These are phyloP conservation scores for Magallana gigas DNA, from an alignment of 1,140 invertebrate genomes.

Conservation along the genomic window DNA sequence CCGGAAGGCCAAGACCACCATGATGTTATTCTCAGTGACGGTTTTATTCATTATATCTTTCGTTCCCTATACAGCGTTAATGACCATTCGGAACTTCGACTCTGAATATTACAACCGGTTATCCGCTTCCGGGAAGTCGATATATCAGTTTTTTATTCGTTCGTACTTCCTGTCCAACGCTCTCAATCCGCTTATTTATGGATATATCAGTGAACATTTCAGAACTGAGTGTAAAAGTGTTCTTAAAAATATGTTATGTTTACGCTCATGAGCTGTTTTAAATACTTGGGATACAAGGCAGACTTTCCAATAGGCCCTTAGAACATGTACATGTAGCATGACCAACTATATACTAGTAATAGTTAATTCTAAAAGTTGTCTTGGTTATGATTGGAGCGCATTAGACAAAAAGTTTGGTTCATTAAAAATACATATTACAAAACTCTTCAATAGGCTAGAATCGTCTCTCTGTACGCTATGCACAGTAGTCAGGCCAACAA, in stretches of 20 bases:
- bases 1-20: conserved; percentile 39
- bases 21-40: conserved; percentile 49
- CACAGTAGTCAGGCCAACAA: too few species aligned
- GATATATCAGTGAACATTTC: conserved; percentile 51
- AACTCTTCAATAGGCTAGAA: too few species aligned
- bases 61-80: conserved; percentile 38
- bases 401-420: too few species aligned
- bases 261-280: too few species aligned
- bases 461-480: too few species aligned
- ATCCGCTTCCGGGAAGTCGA: neutral
- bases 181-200: conserved; percentile 52
- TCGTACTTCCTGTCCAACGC: conserved; percentile 49
- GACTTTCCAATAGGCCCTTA: too few species aligned
- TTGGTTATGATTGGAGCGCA: too few species aligned
- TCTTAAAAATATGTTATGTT: neutral
- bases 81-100: conserved; percentile 31
- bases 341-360: too few species aligned
- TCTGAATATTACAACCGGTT: conserved; percentile 22
- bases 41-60: conserved; percentile 50
- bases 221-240: conserved; percentile 65
- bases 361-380: too few species aligned
- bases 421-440: too few species aligned
- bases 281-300: too few species aligned
- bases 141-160: conserved; percentile 50
- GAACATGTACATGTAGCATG: too few species aligned